A percentile compares a stretch with the other conserved stretches of the same genome.
Evolutionary conservation across 2,888 invertebrate genomes (phyloP).

Genomic region (Microplitis manilae): DNA sequence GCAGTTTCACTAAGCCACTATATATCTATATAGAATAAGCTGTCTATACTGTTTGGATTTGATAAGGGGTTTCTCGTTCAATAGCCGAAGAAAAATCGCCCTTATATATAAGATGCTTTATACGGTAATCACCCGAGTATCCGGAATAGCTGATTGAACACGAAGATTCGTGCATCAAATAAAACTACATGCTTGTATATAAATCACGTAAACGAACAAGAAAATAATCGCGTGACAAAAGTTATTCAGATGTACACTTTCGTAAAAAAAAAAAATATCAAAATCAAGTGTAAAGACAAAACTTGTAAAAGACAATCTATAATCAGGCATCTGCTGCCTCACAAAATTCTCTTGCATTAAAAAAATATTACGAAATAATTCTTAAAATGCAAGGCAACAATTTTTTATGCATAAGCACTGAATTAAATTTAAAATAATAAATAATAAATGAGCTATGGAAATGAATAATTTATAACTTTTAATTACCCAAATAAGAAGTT

Average conservation of each 20-base stretch:
- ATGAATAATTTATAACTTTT: neutral
- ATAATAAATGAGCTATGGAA: neutral
- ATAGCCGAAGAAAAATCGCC: constrained; percentile 15
- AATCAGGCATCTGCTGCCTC: neutral
- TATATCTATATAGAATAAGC: constrained; percentile 10
- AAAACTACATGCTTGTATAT: constrained; percentile 23
- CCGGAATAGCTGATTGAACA: constrained; percentile 39
- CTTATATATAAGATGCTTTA: constrained; percentile 17
- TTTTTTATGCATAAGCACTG: neutral
- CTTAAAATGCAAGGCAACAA: neutral
- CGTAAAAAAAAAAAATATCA: neutral
- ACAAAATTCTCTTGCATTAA: neutral
- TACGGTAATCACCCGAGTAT: constrained; percentile 12
- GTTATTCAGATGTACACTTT: constrained; percentile 46
- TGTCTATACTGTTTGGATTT: neutral
- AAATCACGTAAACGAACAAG: constrained; percentile 45
- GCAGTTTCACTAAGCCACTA: neutral
- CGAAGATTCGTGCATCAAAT: constrained; percentile 50
- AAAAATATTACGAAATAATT: neutral
- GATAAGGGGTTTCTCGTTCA: constrained; percentile 6
- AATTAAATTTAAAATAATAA: neutral
- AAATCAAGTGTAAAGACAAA: constrained; percentile 9
- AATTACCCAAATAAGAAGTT: neutral
- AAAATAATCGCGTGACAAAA: constrained; percentile 52
- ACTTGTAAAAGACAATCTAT: neutral